Evolutionary conservation across 2,797 vertebrate species (phyloP), one percentile per base, ranked within the genome.

Genomic region (Acridotheres tristis): DNA sequence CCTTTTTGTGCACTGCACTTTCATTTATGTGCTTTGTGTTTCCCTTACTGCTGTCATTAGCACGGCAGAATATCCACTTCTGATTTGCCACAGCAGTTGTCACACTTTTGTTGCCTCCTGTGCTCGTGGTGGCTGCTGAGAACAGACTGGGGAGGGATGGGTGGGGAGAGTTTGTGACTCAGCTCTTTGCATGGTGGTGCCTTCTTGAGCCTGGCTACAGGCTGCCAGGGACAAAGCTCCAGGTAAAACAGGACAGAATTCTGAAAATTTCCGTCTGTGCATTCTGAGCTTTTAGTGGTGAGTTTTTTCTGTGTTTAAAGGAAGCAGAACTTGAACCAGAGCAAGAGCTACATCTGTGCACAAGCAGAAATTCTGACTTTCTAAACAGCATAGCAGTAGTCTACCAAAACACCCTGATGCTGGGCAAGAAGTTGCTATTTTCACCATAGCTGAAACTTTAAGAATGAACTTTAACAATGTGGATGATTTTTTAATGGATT

Each of bases 51-150:
- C 47, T 69, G 47, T 3, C 11, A 10, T 11, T 63, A 54, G 18
- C 6, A 0, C 25, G 30, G 23, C 40, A 38, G 54, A 26, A 16
- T 20, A 42, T 6, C 15, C 27, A 8, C 2, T 10, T 47, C 3
- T 62, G 45, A 11, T 50, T 30, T 72, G 26, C 21, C n/a, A 16
- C 11, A 22, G 16, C 43, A 50, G 12, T 5, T 34, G 2, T 47
- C 42, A 7, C 11, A 6, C 14, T 53, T 53, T 2, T 19, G 5
- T n/a, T 83, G 23, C 18, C 47, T 76, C 36, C 50, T 63, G 16
- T 5, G 10, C 26, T 59, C 1, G 0, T 20, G 2, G 18, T 23
- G 34, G 12, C 29, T 81, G 61, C 20, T 23, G 3, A 22, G 26
- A n/a, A 3, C 50, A 85, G 25, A 1, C 16, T 47, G 40, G 26